phyloP scores from a whole-genome alignment of 2,888 invertebrate genomes.

The Pseudococcus jackbeardsleyi region DNA sequence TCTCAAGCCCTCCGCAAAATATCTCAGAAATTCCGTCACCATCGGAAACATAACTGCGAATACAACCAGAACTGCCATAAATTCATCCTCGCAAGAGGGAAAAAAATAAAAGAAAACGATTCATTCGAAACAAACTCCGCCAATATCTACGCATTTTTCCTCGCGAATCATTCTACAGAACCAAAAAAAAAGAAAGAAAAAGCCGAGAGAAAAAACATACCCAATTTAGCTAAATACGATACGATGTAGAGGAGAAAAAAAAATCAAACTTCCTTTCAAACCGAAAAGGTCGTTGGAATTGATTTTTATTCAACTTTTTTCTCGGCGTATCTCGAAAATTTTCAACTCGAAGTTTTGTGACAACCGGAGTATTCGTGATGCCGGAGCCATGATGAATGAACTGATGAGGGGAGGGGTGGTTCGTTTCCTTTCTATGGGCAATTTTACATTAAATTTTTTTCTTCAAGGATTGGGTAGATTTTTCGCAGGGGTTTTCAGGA shows the following conservation, averaged over 20 bases:
- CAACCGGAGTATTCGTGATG: neutral
- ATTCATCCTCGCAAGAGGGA: neutral
- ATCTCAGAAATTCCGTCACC: no score
- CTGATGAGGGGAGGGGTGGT: neutral
- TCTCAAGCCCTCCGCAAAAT: no score
- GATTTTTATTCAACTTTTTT: constrained; percentile 13
- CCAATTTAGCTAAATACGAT: neutral
- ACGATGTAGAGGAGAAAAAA: neutral
- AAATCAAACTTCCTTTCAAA: neutral
- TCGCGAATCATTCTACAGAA: neutral
- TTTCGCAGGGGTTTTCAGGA: no score
- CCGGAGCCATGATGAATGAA: neutral
- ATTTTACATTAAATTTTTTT: no score
- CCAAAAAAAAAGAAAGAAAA: neutral
- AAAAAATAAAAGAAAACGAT: neutral
- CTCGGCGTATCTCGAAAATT: neutral
- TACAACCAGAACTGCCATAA: no score
- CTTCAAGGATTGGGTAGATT: no score
- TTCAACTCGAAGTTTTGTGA: neutral
- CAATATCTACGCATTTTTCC: no score
- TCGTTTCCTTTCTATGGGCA: no score
- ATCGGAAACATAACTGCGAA: no score
- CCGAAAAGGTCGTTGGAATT: neutral
- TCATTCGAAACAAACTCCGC: neutral
- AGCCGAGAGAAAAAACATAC: neutral